A percentile compares a stretch with the other conserved stretches of the same genome.
phyloP scores from a whole-genome alignment of 2,113 vertebrate genomes.

The Engystomops pustulosus region DNA sequence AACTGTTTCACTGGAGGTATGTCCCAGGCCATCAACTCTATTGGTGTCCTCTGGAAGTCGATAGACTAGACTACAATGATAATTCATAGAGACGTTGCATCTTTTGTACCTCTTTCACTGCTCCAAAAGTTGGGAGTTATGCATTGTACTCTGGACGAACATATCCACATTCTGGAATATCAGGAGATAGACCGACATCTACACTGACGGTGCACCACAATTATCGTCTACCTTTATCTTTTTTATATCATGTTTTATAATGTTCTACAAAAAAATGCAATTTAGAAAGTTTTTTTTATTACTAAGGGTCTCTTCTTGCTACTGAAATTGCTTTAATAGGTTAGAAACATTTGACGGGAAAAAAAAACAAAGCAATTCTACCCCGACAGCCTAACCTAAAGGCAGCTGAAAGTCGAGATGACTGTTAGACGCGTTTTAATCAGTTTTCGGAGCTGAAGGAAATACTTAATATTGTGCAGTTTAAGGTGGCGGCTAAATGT shows the following conservation, averaged over 20 bases:
- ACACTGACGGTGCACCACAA: neutral
- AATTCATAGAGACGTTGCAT: too few relatives aligned
- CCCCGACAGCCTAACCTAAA: neutral
- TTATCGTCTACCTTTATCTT: neutral
- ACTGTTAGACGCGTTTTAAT: constrained; percentile 2
- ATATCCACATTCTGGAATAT: too few relatives aligned
- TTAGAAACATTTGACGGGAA: too few relatives aligned
- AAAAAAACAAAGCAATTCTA: neutral
- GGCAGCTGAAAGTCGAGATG: constrained; percentile 11
- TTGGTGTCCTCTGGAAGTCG: too few relatives aligned
- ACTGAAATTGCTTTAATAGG: neutral
- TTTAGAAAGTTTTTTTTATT: neutral
- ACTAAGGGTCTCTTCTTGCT: too few relatives aligned
- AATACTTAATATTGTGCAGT: constrained; percentile 22
- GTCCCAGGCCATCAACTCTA: too few relatives aligned
- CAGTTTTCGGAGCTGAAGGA: neutral
- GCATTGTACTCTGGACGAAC: too few relatives aligned
- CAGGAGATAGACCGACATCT: too few relatives aligned
- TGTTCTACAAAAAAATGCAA: neutral
- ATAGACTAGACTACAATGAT: too few relatives aligned
- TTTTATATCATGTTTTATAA: neutral
- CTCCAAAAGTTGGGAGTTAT: too few relatives aligned
- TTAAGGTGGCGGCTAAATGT: constrained; percentile 5
- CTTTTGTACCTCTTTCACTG: too few relatives aligned
- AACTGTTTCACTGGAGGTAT: too few relatives aligned